A percentile compares a stretch with the other conserved stretches of the same genome.
Conservation (phyloP, 2,888 invertebrate genomes). For the Lottia gigantea region DNA sequence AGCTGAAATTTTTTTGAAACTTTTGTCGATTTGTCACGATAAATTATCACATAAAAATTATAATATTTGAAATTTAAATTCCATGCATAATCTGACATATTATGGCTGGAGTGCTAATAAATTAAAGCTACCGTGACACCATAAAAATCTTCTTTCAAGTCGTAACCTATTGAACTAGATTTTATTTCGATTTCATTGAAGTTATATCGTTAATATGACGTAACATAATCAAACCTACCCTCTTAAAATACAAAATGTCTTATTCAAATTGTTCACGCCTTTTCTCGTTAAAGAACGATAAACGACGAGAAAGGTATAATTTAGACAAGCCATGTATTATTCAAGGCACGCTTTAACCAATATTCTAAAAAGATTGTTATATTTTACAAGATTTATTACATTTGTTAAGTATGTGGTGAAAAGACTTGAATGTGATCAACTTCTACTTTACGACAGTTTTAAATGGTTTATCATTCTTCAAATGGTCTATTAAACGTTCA, state of each 20-base stretch:
- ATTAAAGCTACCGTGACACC: no score
- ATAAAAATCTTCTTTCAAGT: no score
- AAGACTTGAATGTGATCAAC: neutral
- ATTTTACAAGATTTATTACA: neutral
- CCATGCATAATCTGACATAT: no score
- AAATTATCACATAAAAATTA: no score
- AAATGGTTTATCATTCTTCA: neutral
- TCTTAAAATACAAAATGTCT: constrained; percentile 2
- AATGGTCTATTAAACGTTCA: constrained; percentile 3
- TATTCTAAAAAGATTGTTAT: neutral
- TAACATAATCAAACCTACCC: neutral
- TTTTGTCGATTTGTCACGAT: no score
- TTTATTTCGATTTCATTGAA: no score
- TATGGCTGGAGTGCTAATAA: no score
- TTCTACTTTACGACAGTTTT: neutral
- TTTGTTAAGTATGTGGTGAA: neutral
- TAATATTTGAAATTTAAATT: no score
- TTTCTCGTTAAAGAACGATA: constrained; percentile 8
- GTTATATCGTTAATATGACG: no score
- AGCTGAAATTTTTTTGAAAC: no score
- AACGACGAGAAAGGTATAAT: constrained; percentile 2
- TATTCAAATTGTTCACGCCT: constrained; percentile 4
- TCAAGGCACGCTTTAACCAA: constrained; percentile 4
- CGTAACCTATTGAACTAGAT: no score
- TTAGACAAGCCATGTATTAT: neutral